A percentile compares a stretch with the other conserved stretches of the same genome.
These are phyloP conservation scores for Amazona guildingii DNA, from an alignment of 2,113 vertebrate species.

Conservation along the genomic window DNA sequence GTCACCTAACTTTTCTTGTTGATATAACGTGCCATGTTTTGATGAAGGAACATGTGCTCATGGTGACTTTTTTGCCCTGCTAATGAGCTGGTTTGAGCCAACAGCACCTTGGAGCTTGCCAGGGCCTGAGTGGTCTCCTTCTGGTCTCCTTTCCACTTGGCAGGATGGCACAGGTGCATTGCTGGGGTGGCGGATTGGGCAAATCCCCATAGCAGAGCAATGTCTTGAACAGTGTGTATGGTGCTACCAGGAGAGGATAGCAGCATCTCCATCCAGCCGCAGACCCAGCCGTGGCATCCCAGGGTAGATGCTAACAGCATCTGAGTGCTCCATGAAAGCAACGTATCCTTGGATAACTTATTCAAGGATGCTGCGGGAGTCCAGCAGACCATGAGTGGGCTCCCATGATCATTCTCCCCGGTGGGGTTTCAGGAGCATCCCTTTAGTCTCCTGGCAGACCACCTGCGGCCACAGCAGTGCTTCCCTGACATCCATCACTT, in stretches of 20 bases:
- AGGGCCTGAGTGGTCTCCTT: accelerated
- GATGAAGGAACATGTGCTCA: not conserved
- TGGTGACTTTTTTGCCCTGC: not conserved
- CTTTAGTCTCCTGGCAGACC: not conserved
- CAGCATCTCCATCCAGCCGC: accelerated
- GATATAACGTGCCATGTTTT: accelerated
- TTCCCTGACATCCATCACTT: not conserved
- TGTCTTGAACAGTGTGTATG: not conserved
- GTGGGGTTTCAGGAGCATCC: not conserved
- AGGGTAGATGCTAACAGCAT: accelerated
- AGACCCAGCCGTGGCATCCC: not conserved
- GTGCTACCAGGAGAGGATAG: too few relatives aligned
- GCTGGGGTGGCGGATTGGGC: accelerated
- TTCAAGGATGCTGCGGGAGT: not conserved
- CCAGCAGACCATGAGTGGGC: not conserved
- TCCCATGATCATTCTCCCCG: not conserved
- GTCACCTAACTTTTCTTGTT: accelerated
- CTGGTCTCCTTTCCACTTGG: not conserved
- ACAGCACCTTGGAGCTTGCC: accelerated
- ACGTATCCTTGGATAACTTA: accelerated
- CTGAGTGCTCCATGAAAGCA: not conserved
- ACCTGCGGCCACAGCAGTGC: not conserved
- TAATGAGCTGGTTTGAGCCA: not conserved
- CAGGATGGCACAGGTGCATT: not conserved
- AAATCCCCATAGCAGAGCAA: accelerated